Evolutionary conservation across 1,140 invertebrate species (phyloP).

Genomic region (Drosophila littoralis): DNA sequence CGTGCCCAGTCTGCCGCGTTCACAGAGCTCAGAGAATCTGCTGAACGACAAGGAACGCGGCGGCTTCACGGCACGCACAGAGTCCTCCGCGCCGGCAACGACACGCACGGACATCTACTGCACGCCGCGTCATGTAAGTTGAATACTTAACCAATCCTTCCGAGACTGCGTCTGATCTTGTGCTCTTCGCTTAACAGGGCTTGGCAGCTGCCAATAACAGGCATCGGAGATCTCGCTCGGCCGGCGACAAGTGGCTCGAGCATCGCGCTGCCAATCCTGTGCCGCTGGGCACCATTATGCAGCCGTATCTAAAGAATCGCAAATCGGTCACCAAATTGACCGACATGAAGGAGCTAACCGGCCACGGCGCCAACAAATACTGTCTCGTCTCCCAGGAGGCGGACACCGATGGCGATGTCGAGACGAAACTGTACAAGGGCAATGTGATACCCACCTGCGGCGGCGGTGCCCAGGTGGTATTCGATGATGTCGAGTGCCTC

Average conservation of each 20-base stretch:
- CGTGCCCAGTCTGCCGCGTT: slow-evolving; percentile 68
- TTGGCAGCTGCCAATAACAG: slow-evolving; percentile 89
- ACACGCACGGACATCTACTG: slow-evolving; percentile 68
- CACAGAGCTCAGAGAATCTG: slow-evolving; percentile 75
- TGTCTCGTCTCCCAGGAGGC: slow-evolving; percentile 95
- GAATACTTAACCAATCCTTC: neutral
- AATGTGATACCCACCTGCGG: slow-evolving; percentile 96
- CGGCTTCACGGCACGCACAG: slow-evolving; percentile 57
- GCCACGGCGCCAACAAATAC: slow-evolving; percentile 93
- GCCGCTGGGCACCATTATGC: slow-evolving; percentile 93
- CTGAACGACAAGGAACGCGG: slow-evolving; percentile 63
- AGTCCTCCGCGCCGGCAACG: slow-evolving; percentile 56
- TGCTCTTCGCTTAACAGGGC: slow-evolving; percentile 75
- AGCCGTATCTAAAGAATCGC: slow-evolving; percentile 92
- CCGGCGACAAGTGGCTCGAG: slow-evolving; percentile 94
- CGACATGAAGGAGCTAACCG: slow-evolving; percentile 89
- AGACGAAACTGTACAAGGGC: slow-evolving; percentile 97
- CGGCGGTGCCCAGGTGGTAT: slow-evolving; percentile 97
- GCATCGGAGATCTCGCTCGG: slow-evolving; percentile 91
- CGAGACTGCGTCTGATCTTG: neutral
- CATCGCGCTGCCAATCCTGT: slow-evolving; percentile 91
- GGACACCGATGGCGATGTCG: slow-evolving; percentile 95
- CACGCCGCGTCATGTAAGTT: slow-evolving; percentile 70
- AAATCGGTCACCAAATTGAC: slow-evolving; percentile 93
- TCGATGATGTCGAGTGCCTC: slow-evolving; percentile 96